Conservation (phyloP, 2,113 vertebrate species). For the Prolemur simus region DNA sequence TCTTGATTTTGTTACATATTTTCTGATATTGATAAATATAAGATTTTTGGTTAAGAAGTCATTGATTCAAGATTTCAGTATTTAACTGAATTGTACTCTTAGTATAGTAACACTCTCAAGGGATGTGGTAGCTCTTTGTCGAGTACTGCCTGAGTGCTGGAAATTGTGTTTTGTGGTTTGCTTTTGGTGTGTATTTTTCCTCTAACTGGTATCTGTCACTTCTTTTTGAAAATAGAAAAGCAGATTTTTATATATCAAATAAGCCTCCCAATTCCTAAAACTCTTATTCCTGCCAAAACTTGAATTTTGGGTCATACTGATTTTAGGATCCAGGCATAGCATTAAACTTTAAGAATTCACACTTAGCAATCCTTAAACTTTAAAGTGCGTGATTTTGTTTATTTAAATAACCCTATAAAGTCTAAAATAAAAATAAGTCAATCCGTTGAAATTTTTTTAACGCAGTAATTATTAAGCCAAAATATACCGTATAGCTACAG, state of each 20-base stretch:
- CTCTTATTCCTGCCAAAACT: background rate
- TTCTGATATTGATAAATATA: background rate
- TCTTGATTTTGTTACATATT: background rate
- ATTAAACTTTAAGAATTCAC: background rate
- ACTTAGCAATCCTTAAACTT: background rate
- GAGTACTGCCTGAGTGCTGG: background rate
- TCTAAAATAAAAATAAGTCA: constrained; percentile 31
- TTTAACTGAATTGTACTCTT: background rate
- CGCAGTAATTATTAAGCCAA: background rate
- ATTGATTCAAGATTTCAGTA: background rate
- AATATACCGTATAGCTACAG: background rate
- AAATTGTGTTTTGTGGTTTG: background rate
- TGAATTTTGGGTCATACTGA: constrained; percentile 9
- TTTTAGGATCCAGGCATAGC: background rate
- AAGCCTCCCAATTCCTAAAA: background rate
- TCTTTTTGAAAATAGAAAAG: constrained; percentile 1
- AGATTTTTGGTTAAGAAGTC: background rate
- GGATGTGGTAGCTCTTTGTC: background rate
- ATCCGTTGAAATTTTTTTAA: constrained; percentile 6
- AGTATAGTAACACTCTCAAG: background rate
- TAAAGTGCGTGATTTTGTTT: background rate
- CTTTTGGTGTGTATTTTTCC: background rate
- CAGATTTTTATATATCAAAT: background rate
- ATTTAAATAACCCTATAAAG: background rate
- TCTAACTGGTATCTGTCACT: background rate